Base-by-base conservation (phyloP, 2,113 vertebrate genomes). In the Datnioides undecimradiatus region DNA sequence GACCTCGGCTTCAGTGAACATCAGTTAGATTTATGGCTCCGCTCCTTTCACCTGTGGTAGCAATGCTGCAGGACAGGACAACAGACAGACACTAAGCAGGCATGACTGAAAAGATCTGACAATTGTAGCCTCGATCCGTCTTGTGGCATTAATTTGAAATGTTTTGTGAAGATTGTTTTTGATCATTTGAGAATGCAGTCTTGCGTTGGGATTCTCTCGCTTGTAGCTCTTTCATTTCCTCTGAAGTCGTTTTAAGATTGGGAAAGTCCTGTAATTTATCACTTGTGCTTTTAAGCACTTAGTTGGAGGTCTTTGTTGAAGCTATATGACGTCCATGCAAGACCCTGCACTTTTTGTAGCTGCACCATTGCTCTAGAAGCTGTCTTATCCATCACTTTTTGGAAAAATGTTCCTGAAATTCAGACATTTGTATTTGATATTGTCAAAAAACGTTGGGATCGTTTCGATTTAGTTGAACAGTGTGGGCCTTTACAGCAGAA, bases 21-120 rank as follows among this genome's bases (percentile, higher is more conserved):
- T 77, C 65, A 62, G 29, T 77, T 59, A 52, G 73, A 85, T 89
- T 87, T 84, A 89, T 65, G 65, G 45, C 73, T 79, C 19, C 51
- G 57, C 59, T 85, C 68, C 69, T 82, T 83, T 81, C 79, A 77
- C 74, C 74, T 86, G 58, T 36, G 45, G 70, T 65, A 76, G 70
- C 71, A 84, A 76, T 82, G 45, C 45, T 79, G 73, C 69, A 48
- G 64, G 69, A 80, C 82, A 78, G 59, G 36, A 63, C 55, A 55
- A 80, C 69, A 73, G 87, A 77, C 68, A 76, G 57, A 62, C 67
- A 84, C 73, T 82, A 51, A 33, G 69, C 80, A 68, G 65, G 27
- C 49, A 33, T 23, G 59, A 73, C 52, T 58, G 31, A 62, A 75
- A 23, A 58, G 14, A 43, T 2, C 16, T 43, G 52, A 49, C 46